Conservation (phyloP, 1,140 invertebrate genomes). For the Temnothorax curvispinosus region DNA sequence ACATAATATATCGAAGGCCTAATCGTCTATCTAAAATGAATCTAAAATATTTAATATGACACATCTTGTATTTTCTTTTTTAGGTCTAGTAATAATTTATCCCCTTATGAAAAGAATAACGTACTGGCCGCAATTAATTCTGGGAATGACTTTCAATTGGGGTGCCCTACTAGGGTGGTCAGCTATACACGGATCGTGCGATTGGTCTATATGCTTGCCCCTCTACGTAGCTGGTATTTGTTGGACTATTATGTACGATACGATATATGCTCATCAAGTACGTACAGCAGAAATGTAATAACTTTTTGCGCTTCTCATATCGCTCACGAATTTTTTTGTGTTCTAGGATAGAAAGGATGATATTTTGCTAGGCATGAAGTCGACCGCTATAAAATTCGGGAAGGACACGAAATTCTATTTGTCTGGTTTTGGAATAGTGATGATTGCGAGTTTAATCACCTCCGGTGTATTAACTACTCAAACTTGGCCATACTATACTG, state of each 20-base stretch:
- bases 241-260: constrained; percentile 99
- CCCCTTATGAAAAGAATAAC: constrained; percentile 98
- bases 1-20: constrained; percentile 3
- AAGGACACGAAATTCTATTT: constrained; percentile 94
- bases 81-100: constrained; percentile 94
- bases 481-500: constrained; percentile 94
- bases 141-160: constrained; percentile 99
- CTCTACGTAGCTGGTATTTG: constrained; percentile 95
- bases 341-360: constrained; percentile 95
- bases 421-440: constrained; percentile 89
- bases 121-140: constrained; percentile 96
- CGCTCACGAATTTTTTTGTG: constrained; percentile 34
- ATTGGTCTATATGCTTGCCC: constrained; percentile 92
- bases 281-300: constrained; percentile 18
- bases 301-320: constrained; percentile 9
- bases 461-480: constrained; percentile 90
- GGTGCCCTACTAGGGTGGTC: constrained; percentile 97
- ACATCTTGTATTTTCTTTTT: constrained; percentile 71
- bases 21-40: constrained; percentile 50
- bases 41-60: constrained; percentile 16
- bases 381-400: constrained; percentile 97
- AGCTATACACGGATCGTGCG: constrained; percentile 91
- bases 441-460: constrained; percentile 88
- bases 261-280: constrained; percentile 99
- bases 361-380: constrained; percentile 95